Conservation (phyloP, 64 coral and sea anemone genomes). For the Dendrophyllia cribrosa region DNA sequence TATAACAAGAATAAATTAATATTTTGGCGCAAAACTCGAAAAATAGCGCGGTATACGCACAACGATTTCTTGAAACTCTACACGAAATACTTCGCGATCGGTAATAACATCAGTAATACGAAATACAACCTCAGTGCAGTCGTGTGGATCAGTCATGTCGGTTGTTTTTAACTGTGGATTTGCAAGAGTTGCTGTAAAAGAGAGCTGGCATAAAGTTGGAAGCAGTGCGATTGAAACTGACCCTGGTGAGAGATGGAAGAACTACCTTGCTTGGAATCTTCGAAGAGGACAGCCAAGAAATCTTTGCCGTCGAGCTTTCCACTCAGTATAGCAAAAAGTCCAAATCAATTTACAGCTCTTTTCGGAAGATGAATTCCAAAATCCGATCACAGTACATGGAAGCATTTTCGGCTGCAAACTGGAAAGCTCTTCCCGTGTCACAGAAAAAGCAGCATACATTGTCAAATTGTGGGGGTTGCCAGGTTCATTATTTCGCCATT, state of each 20-base stretch:
- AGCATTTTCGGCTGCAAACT: background rate
- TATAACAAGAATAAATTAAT: too few relatives aligned
- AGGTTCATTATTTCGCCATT: background rate
- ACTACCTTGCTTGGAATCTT: conserved; percentile 5
- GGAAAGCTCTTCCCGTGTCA: conserved; percentile 6
- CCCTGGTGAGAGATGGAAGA: conserved; percentile 5
- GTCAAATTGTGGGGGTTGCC: background rate
- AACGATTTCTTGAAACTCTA: too few relatives aligned
- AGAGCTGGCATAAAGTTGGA: background rate
- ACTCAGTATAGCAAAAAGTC: background rate
- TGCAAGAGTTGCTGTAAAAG: background rate
- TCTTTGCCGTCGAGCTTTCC: background rate
- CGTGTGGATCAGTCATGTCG: background rate
- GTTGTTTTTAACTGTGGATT: background rate
- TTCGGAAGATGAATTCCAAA: conserved; percentile 11
- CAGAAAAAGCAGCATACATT: background rate
- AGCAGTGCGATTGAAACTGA: background rate
- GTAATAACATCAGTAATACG: too few relatives aligned
- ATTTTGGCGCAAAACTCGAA: too few relatives aligned
- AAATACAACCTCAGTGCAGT: background rate
- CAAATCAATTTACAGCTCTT: background rate
- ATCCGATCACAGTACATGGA: background rate
- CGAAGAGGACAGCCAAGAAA: background rate
- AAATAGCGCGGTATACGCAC: too few relatives aligned
- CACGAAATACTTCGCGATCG: too few relatives aligned